Evolutionary conservation across 2,797 vertebrate genomes (phyloP).

Genomic region (Octomys mimax): DNA sequence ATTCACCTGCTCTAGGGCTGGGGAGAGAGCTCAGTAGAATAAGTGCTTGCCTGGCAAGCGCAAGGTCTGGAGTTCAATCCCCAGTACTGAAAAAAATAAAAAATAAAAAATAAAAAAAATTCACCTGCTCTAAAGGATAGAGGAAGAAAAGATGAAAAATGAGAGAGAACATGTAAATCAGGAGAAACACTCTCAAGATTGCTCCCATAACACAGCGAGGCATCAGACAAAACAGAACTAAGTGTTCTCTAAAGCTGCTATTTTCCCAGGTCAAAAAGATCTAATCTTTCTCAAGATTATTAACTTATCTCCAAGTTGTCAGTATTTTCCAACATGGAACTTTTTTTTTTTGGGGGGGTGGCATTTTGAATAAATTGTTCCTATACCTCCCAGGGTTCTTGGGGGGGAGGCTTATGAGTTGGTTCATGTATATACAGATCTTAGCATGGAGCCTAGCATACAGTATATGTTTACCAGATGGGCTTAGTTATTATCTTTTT

Average conservation of each 20-base stretch:
- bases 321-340: background rate
- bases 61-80: too few relatives aligned
- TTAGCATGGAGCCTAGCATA: background rate
- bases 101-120: too few relatives aligned
- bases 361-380: background rate
- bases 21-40: too few relatives aligned
- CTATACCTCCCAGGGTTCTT: rapidly evolving
- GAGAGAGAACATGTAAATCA: background rate
- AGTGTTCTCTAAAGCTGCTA: background rate
- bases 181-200: background rate
- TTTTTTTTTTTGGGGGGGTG: background rate
- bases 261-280: background rate
- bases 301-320: background rate
- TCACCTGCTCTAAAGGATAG: slow-evolving; percentile 40
- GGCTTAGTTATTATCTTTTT: slow-evolving; percentile 40
- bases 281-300: background rate
- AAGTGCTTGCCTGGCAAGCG: too few relatives aligned
- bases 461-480: background rate
- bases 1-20: background rate
- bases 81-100: too few relatives aligned
- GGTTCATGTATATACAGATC: background rate
- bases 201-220: background rate
- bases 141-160: slow-evolving; percentile 5
- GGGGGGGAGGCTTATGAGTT: background rate
- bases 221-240: background rate